A percentile compares a stretch with the other conserved stretches of the same genome.
phyloP scores from a whole-genome alignment of 2,797 vertebrate genomes.

The Leucoraja ocellata region DNA sequence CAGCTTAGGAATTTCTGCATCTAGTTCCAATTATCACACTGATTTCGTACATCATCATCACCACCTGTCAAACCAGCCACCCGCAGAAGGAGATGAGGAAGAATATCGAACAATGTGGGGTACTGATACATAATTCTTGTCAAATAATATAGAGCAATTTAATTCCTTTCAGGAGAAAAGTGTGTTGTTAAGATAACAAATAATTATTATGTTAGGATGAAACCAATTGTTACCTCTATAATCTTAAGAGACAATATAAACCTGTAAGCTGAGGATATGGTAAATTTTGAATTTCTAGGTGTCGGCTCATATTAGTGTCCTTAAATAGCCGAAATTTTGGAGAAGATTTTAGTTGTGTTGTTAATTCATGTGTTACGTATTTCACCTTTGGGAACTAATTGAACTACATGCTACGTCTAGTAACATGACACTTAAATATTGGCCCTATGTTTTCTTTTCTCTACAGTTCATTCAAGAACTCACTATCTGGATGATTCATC shows the following conservation, averaged over 20 bases:
- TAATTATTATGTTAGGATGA: neutral
- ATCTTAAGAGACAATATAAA: neutral
- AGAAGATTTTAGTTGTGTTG: neutral
- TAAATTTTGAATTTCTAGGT: neutral
- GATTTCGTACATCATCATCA: slow-evolving; percentile 42
- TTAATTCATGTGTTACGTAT: neutral
- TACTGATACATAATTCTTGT: neutral
- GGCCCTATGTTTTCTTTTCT: neutral
- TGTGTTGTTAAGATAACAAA: neutral
- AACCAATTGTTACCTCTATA: neutral
- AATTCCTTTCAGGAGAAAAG: neutral
- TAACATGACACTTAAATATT: neutral
- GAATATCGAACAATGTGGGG: slow-evolving; percentile 40
- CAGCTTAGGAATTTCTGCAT: slow-evolving; percentile 47
- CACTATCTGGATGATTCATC: neutral
- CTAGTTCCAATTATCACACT: slow-evolving; percentile 44
- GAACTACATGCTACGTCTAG: neutral
- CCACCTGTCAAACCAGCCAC: slow-evolving; percentile 39
- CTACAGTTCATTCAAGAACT: neutral
- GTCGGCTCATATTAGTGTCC: neutral
- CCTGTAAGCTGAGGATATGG: neutral
- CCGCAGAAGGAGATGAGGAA: slow-evolving; percentile 40
- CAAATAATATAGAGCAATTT: neutral
- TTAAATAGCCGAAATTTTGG: neutral
- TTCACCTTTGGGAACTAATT: neutral